Percentiles rank a stretch among this genome's conserved stretches.
phyloP scores from a whole-genome alignment of 2,888 invertebrate species.

The Drosophila paucipuncta region DNA sequence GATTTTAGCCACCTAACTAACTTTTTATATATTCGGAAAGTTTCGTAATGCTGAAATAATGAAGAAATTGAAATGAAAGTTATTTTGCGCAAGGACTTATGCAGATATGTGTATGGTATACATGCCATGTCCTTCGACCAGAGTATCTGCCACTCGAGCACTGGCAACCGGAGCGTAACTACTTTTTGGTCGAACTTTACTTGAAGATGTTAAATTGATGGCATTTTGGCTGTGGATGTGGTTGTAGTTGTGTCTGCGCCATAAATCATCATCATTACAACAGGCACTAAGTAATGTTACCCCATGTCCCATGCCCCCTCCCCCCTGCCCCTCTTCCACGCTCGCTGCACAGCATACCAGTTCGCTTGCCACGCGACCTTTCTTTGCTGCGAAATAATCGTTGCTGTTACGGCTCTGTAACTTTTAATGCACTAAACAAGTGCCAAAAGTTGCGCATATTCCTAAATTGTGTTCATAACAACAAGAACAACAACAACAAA shows the following conservation, averaged over 20 bases:
- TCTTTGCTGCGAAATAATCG: not conserved
- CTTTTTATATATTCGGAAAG: not conserved
- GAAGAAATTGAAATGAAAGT: not conserved
- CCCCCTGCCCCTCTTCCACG: not conserved
- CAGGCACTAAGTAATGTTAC: conserved; percentile 25
- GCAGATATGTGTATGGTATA: not conserved
- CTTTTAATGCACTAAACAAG: conserved; percentile 72
- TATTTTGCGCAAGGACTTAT: not conserved
- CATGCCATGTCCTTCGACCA: not conserved
- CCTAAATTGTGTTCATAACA: conserved; percentile 28
- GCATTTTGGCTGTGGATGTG: conserved; percentile 26
- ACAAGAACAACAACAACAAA: not conserved
- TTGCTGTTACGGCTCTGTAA: conserved; percentile 27
- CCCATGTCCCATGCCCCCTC: not conserved
- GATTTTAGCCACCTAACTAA: not conserved
- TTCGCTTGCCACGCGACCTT: not conserved
- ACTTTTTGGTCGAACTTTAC: conserved; percentile 10
- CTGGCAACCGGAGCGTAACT: not conserved
- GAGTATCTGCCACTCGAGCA: not conserved
- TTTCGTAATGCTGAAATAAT: not conserved
- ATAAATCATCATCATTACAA: conserved; percentile 56
- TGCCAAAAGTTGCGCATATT: conserved; percentile 59
- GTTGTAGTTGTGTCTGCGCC: conserved; percentile 36
- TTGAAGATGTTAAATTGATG: conserved; percentile 42
- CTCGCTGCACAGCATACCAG: not conserved